Evolutionary conservation across 2,113 vertebrate species (phyloP).

Genomic region (Anoplopoma fimbria): DNA sequence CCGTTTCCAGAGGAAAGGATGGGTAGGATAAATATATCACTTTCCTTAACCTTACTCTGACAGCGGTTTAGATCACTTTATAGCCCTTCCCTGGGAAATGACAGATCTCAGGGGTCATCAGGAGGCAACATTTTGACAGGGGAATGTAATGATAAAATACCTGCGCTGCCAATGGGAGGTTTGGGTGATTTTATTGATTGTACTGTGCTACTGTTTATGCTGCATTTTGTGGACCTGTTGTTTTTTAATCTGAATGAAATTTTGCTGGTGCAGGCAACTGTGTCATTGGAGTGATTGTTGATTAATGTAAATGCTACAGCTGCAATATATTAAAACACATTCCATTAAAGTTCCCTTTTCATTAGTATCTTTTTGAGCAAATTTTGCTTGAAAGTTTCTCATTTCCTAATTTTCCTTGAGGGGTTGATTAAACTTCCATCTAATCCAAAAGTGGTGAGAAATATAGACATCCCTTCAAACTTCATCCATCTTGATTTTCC

Average conservation of each 20-base stretch:
- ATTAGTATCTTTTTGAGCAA: not conserved
- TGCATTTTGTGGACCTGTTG: not conserved
- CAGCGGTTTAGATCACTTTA: conserved; percentile 42
- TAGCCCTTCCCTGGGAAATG: conserved; percentile 39
- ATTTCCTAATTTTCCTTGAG: conserved; percentile 40
- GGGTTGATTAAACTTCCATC: conserved; percentile 56
- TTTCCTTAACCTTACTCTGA: conserved; percentile 53
- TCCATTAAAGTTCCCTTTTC: not conserved
- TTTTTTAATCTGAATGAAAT: not conserved
- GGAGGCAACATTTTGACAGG: conserved; percentile 33
- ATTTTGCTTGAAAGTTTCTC: conserved; percentile 26
- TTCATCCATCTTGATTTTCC: conserved; percentile 54
- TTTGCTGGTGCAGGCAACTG: not conserved
- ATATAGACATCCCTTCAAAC: conserved; percentile 41
- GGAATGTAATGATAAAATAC: conserved; percentile 25
- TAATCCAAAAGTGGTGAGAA: conserved; percentile 38
- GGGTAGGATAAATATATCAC: conserved; percentile 14
- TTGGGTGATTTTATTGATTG: conserved; percentile 12
- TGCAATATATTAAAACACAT: conserved; percentile 6
- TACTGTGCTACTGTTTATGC: not conserved
- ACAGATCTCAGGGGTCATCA: conserved; percentile 40
- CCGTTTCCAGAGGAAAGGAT: conserved; percentile 34
- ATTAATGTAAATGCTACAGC: not conserved
- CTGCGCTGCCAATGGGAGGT: conserved; percentile 7
- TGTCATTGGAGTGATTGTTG: not conserved